These are phyloP conservation scores for Nothocercus julius DNA, from an alignment of 2,113 vertebrate species.

Conservation along the genomic window DNA sequence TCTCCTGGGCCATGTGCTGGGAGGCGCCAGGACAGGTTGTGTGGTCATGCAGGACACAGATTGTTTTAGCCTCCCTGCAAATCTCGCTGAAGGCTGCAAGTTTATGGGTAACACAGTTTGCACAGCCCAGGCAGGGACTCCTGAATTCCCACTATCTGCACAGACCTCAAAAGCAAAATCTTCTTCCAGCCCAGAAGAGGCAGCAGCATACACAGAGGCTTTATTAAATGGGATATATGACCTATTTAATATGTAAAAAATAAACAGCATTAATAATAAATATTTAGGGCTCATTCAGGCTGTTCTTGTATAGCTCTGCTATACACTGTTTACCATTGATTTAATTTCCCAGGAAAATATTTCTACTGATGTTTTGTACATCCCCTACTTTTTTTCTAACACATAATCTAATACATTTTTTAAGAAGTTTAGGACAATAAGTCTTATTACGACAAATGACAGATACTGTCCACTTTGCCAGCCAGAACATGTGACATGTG, in stretches of 20 bases:
- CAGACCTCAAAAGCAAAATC: neutral
- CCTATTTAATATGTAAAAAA: slow-evolving; percentile 68
- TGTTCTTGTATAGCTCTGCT: slow-evolving; percentile 4
- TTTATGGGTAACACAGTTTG: neutral
- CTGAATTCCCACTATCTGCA: neutral
- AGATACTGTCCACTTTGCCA: neutral
- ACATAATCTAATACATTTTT: neutral
- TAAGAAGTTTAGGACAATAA: neutral
- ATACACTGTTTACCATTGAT: neutral
- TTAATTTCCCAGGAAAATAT: neutral
- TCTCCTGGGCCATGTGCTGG: neutral
- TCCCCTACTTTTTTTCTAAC: neutral
- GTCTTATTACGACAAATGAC: fast-evolving
- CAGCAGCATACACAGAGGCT: neutral
- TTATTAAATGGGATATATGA: slow-evolving; percentile 39
- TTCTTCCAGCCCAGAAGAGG: neutral
- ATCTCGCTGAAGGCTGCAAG: no score
- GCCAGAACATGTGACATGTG: neutral
- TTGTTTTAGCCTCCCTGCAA: neutral
- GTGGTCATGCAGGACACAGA: fast-evolving
- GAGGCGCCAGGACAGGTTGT: neutral
- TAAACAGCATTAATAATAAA: slow-evolving; percentile 69
- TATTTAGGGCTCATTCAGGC: slow-evolving; percentile 47
- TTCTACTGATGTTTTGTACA: neutral
- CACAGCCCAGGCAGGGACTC: neutral